Evolutionary conservation across 2,113 vertebrate species (phyloP), one percentile per base, ranked within the genome.

Genomic region (Eptesicus fuscus): DNA sequence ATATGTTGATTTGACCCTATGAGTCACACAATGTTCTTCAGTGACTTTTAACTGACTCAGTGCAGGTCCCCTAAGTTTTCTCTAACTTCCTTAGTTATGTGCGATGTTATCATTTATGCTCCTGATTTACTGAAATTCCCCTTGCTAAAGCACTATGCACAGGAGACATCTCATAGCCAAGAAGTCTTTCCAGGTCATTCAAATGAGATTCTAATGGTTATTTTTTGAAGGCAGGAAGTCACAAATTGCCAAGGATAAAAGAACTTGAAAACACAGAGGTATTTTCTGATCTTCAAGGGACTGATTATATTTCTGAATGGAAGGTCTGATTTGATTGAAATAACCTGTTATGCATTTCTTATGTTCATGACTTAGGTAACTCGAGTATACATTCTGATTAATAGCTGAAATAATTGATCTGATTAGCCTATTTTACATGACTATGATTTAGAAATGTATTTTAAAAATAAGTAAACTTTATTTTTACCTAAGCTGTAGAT

Each of bases 211-310:
- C 30, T 95, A 90, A 47, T 32, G 37, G 28, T 74, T 92, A 80
- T 61, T 80, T 90, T 84, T 89, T 92, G 42, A 84, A 94, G 89
- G 37, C 30, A 74, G 51, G 74, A 94, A 93, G 20, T 84, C 44
- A 92, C 47, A 94, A 91, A 83, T 67, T 92, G 20, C 51, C 77
- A 30, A 87, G 92, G 91, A 93, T 80, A 92, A 95, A 89, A 79
- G 28, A 87, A 44, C 32, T 88, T 83, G 37, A 94, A 84, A 90
- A 73, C 44, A 73, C 28, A 93, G 32, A 88, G 17, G 4, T 84
- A 2, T 78, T 69, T 83, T 96, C 77, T 96, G 32, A 85, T 74
- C 47, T 53, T 88, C 42, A 35, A 30, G n/a, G 17, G 17, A 80
- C 51, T 73, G 16, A 51, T 91, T 93, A 17, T 95, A 79, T 42